Evolutionary conservation across 2,113 vertebrate species (phyloP).

Genomic region (Sorex fumeus): DNA sequence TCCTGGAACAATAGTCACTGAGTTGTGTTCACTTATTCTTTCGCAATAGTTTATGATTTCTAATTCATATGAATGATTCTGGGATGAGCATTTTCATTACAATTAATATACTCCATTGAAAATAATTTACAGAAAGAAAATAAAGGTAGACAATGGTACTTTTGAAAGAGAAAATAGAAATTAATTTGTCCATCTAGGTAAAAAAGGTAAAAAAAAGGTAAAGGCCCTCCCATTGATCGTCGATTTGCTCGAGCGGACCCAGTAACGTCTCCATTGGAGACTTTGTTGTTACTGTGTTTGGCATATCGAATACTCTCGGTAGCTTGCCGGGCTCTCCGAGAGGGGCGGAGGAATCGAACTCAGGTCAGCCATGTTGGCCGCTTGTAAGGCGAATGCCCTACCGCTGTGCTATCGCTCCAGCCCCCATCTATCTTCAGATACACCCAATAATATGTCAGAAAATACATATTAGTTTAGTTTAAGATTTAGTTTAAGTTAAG

Average conservation of each 20-base stretch:
- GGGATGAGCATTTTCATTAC: neutral
- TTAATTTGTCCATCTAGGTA: constrained; percentile 29
- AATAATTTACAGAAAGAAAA: neutral
- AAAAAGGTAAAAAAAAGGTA: too few relatives aligned
- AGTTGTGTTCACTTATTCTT: neutral
- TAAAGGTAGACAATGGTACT: neutral
- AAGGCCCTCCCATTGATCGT: too few relatives aligned
- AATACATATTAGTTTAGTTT: neutral
- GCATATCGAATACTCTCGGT: too few relatives aligned
- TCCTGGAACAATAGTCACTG: neutral
- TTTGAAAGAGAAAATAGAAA: constrained; percentile 37
- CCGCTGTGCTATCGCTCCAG: too few relatives aligned
- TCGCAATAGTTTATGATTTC: constrained; percentile 11
- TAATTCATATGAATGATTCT: neutral
- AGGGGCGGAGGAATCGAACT: too few relatives aligned
- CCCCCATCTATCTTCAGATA: neutral
- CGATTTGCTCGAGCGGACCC: too few relatives aligned
- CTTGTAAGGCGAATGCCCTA: too few relatives aligned
- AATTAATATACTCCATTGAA: neutral
- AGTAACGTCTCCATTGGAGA: too few relatives aligned
- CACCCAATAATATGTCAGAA: neutral
- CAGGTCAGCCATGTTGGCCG: too few relatives aligned
- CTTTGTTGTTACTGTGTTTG: too few relatives aligned
- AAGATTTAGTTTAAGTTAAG: too few relatives aligned
- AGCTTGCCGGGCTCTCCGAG: too few relatives aligned